These are phyloP conservation scores for Buceros bicornis DNA, from an alignment of 2,797 vertebrate species.

Conservation along the genomic window DNA sequence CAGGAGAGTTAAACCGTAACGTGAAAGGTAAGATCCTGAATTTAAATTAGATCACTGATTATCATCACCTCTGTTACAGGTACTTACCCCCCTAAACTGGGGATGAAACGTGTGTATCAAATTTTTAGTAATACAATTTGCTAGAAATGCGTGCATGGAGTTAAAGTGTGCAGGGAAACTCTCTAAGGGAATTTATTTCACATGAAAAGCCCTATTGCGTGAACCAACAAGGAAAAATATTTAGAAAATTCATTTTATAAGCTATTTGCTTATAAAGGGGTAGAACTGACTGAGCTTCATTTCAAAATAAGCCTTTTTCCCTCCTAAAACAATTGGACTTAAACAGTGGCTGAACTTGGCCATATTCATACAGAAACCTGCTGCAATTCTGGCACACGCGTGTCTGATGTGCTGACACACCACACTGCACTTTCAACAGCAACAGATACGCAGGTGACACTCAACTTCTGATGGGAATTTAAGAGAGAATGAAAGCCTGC, in stretches of 20 bases:
- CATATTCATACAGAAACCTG: background rate
- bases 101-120: background rate
- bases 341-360: background rate
- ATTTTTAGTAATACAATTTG: background rate
- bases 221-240: background rate
- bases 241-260: background rate
- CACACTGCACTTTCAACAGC: background rate
- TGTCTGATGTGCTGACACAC: background rate
- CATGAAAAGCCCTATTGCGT: background rate
- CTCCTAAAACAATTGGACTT: background rate
- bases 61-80: background rate
- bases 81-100: background rate
- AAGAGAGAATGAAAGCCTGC: background rate
- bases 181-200: background rate
- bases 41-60: background rate
- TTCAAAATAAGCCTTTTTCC: background rate
- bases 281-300: background rate
- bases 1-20: background rate
- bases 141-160: background rate
- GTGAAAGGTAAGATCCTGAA: background rate
- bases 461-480: background rate
- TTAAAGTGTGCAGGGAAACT: background rate
- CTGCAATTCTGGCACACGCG: background rate
- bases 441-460: background rate
- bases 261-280: background rate